Conservation (phyloP, 2,797 vertebrate genomes). For the Acipenser oxyrinchus region DNA sequence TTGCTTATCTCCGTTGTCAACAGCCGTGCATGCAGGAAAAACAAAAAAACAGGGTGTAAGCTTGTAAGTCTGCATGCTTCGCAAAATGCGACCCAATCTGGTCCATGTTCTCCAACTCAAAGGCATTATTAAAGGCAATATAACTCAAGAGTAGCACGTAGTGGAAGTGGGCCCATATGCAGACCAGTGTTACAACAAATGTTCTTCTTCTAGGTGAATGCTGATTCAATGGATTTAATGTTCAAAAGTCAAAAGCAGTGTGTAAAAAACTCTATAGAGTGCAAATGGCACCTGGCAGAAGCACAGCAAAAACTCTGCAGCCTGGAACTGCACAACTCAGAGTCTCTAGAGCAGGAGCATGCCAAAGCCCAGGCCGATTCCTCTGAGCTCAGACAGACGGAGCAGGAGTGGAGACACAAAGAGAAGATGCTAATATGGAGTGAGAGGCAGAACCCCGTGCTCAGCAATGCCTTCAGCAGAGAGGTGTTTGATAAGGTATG, state of each 20-base stretch:
- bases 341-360: slow-evolving; percentile 83
- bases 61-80: too few species aligned
- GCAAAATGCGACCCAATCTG: neutral
- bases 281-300: slow-evolving; percentile 86
- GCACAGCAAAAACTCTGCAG: slow-evolving; percentile 85
- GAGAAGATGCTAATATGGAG: slow-evolving; percentile 76
- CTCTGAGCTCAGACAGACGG: slow-evolving; percentile 72
- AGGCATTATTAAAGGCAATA: neutral
- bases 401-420: slow-evolving; percentile 89
- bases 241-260: slow-evolving; percentile 82
- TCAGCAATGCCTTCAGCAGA: slow-evolving; percentile 66
- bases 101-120: too few species aligned
- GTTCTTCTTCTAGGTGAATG: slow-evolving; percentile 37
- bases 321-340: slow-evolving; percentile 84
- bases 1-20: too few species aligned
- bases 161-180: neutral
- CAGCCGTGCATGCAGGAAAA: too few species aligned
- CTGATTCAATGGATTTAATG: slow-evolving; percentile 48
- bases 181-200: neutral
- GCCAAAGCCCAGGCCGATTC: slow-evolving; percentile 71
- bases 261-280: slow-evolving; percentile 81
- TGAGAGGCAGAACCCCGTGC: slow-evolving; percentile 69
- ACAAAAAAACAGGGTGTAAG: too few species aligned
- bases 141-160: neutral
- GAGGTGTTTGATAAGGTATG: slow-evolving; percentile 91